phyloP scores from a whole-genome alignment of 2,797 vertebrate species.

The Sebastes variabilis region DNA sequence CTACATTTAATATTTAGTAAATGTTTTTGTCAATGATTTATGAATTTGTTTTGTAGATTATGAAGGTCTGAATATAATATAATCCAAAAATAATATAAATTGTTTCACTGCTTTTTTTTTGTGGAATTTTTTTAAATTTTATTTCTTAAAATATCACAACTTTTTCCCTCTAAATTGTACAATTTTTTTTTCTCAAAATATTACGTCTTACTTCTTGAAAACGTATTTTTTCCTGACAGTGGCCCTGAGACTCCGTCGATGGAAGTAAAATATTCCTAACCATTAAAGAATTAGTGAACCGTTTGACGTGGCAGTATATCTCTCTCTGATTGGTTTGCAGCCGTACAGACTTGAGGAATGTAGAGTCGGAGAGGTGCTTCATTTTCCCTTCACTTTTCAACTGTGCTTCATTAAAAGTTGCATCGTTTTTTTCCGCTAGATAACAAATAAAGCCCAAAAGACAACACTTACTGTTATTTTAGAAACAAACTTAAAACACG shows the following conservation, averaged over 20 bases:
- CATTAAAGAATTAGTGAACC: background rate
- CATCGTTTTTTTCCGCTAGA: background rate
- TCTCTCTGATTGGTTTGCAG: conserved; percentile 1
- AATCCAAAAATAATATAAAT: no score
- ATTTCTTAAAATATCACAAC: no score
- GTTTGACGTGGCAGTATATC: background rate
- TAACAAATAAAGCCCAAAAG: conserved; percentile 34
- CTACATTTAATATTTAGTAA: background rate
- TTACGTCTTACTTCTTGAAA: background rate
- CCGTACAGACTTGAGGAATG: conserved; percentile 3
- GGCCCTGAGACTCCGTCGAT: background rate
- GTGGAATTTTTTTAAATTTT: no score
- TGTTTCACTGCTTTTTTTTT: background rate
- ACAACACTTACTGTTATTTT: conserved; percentile 1
- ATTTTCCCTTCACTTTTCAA: conserved; percentile 35
- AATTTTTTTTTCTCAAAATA: background rate
- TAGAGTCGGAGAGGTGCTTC: conserved; percentile 16
- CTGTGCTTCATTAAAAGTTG: conserved; percentile 38
- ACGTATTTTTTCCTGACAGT: background rate
- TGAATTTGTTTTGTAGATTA: background rate
- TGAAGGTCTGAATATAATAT: no score
- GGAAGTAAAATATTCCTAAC: background rate
- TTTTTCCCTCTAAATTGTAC: background rate
- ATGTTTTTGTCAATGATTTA: background rate
- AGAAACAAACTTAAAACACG: conserved; percentile 32